Conservation (phyloP, 37 sponge, comb jelly and placozoan genomes). For the Halisarca cf. caerulea region DNA sequence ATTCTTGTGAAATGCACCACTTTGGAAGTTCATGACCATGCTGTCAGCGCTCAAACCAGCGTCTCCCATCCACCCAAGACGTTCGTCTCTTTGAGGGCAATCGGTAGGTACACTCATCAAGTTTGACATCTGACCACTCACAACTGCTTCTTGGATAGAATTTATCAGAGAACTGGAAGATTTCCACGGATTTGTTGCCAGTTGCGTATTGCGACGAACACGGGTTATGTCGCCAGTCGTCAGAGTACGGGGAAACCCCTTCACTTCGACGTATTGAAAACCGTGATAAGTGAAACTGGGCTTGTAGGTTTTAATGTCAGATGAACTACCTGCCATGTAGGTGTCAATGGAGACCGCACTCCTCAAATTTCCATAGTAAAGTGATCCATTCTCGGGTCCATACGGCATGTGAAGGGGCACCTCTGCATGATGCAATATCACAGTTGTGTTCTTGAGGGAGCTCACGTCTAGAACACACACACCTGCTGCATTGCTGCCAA, state of each 20-base stretch:
- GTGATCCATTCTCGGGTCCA: constrained; percentile 50
- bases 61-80: constrained; percentile 84
- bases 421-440: constrained; percentile 51
- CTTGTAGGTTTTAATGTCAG: constrained; percentile 10
- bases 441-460: neutral
- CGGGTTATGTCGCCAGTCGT: constrained; percentile 35
- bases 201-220: constrained; percentile 22
- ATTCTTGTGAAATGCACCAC: constrained; percentile 42
- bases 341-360: constrained; percentile 46
- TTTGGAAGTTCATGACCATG: constrained; percentile 65
- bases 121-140: constrained; percentile 64
- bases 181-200: constrained; percentile 34
- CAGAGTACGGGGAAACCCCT: constrained; percentile 35
- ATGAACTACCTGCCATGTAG: neutral
- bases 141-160: constrained; percentile 44
- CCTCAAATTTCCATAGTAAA: constrained; percentile 56
- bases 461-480: constrained; percentile 25
- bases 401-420: constrained; percentile 59
- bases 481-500: constrained; percentile 61
- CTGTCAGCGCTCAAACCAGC: constrained; percentile 67
- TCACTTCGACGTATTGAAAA: constrained; percentile 66
- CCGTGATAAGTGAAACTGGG: constrained; percentile 76
- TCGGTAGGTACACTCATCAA: constrained; percentile 73
- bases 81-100: constrained; percentile 70
- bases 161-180: constrained; percentile 40